Evolutionary conservation across 2,113 vertebrate species (phyloP).

Genomic region (Protobothrops mucrosquamatus): DNA sequence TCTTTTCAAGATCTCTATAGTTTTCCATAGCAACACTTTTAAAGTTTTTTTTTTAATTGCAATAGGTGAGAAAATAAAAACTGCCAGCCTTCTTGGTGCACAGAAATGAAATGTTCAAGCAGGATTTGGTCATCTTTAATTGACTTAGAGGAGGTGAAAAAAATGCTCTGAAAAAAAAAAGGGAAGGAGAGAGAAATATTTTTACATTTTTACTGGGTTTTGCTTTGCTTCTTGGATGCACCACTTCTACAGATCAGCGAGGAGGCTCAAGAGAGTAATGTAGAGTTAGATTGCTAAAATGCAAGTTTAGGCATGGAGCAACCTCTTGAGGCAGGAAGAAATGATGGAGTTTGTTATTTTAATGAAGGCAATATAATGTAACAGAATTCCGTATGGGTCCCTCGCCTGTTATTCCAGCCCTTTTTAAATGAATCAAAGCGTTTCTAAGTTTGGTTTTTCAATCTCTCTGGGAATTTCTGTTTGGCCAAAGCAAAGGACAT

Average conservation of each 20-base stretch:
- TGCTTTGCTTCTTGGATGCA: slow-evolving; percentile 4
- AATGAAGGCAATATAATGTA: neutral
- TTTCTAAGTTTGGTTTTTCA: slow-evolving; percentile 44
- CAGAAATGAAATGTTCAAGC: neutral
- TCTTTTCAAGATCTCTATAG: neutral
- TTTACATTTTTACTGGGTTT: neutral
- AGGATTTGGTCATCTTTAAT: neutral
- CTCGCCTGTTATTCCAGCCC: slow-evolving; percentile 21
- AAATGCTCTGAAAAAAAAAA: neutral
- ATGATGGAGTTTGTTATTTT: neutral
- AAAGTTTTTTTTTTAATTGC: neutral
- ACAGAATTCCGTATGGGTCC: slow-evolving; percentile 14
- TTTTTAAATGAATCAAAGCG: slow-evolving; percentile 54
- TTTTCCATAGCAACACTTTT: neutral
- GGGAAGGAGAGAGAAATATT: neutral
- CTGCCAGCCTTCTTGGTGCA: slow-evolving; percentile 2
- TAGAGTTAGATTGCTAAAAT: slow-evolving; percentile 20
- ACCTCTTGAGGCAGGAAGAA: neutral
- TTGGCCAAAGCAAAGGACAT: slow-evolving; percentile 46
- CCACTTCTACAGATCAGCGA: neutral
- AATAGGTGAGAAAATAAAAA: neutral
- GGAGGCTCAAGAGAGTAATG: neutral
- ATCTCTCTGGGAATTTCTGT: neutral
- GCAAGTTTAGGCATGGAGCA: neutral
- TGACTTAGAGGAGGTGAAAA: neutral